Evolutionary conservation across 2,113 vertebrate species (phyloP).

Genomic region (Apistogramma diplotaenia): DNA sequence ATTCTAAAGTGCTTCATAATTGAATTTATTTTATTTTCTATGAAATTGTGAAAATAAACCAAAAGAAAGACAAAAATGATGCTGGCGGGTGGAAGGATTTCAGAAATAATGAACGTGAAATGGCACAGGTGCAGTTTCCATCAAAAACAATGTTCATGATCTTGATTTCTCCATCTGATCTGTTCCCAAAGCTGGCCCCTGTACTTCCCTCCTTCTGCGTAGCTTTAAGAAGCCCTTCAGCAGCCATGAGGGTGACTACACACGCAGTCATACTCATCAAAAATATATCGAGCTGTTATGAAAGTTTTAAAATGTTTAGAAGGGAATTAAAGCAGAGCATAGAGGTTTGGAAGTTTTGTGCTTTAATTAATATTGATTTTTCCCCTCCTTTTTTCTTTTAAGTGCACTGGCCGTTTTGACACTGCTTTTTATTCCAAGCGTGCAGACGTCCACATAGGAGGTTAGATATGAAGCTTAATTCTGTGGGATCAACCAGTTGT

Average conservation of each 20-base stretch:
- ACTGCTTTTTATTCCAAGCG: background rate
- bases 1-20: background rate
- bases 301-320: background rate
- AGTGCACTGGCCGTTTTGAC: background rate
- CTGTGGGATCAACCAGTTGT: background rate
- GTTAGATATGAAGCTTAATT: constrained; percentile 5
- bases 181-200: background rate
- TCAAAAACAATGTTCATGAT: background rate
- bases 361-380: background rate
- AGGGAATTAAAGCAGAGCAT: background rate
- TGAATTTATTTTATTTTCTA: background rate
- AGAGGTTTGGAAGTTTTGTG: background rate
- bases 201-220: background rate
- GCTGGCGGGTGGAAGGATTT: no score
- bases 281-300: background rate
- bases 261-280: background rate
- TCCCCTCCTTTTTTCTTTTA: background rate
- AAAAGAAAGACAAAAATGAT: background rate
- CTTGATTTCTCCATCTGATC: background rate
- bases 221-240: background rate
- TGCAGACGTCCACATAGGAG: background rate
- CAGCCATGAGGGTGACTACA: background rate
- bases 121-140: background rate
- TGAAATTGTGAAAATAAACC: background rate
- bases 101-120: background rate